Conservation (phyloP, 2,113 vertebrate species). For the Seriola aureovittata region DNA sequence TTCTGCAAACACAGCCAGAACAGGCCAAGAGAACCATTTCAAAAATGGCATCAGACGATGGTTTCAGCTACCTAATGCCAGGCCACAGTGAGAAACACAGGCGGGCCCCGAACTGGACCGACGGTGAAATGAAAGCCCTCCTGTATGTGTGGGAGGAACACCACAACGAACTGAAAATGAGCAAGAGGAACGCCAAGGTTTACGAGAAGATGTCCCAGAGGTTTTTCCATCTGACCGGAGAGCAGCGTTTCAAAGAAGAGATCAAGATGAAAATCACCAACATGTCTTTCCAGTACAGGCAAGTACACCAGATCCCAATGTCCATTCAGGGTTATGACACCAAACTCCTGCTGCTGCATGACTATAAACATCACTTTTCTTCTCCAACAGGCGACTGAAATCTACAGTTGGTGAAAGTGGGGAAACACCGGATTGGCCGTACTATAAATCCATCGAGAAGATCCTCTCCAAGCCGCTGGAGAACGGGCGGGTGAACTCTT, state of each 20-base stretch:
- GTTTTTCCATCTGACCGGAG: constrained; percentile 96
- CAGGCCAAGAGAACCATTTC: constrained; percentile 51
- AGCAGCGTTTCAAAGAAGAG: constrained; percentile 96
- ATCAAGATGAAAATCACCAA: constrained; percentile 99
- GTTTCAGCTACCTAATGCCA: constrained; percentile 90
- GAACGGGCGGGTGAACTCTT: constrained; percentile 87
- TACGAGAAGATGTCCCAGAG: constrained; percentile 99
- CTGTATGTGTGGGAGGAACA: constrained; percentile 98
- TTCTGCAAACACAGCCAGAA: constrained; percentile 49
- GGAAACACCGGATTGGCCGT: constrained; percentile 93
- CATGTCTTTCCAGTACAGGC: constrained; percentile 99
- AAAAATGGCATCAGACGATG: constrained; percentile 92
- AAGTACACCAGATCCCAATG: constrained; percentile 74
- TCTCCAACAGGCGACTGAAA: constrained; percentile 91
- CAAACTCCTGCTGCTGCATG: constrained; percentile 47
- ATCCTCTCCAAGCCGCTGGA: constrained; percentile 94
- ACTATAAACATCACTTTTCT: constrained; percentile 17
- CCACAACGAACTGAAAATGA: constrained; percentile 95
- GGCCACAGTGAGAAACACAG: constrained; percentile 95
- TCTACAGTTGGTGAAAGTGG: constrained; percentile 88
- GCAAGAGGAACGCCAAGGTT: constrained; percentile 98
- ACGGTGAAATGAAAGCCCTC: constrained; percentile 97
- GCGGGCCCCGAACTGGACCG: constrained; percentile 98
- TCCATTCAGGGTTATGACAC: background rate
- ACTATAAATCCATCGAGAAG: constrained; percentile 95